phyloP scores from a whole-genome alignment of 2,113 vertebrate genomes.

The Sander vitreus region DNA sequence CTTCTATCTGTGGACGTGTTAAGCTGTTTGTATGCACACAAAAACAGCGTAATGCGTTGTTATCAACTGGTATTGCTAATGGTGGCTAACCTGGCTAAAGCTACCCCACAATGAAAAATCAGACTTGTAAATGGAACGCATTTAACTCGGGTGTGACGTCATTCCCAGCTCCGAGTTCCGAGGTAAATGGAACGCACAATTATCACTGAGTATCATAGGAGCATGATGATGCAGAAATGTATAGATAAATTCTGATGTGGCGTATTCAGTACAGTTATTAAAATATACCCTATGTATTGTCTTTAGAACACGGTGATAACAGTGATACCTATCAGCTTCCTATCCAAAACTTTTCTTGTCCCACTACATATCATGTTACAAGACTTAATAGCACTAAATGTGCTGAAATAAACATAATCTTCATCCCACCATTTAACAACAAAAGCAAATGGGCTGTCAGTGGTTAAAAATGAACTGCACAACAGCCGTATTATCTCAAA shows the following conservation, averaged over 20 bases:
- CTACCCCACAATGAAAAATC: no score
- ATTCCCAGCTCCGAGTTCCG: no score
- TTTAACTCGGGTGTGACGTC: no score
- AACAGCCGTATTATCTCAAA: conserved; percentile 68
- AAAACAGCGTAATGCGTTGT: no score
- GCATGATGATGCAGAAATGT: background rate
- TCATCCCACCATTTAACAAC: background rate
- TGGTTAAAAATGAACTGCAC: conserved; percentile 51
- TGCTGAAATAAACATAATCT: conserved; percentile 15
- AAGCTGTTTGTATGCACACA: no score
- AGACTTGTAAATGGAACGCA: no score
- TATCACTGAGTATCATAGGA: no score
- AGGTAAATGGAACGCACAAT: no score
- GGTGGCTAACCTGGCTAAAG: no score
- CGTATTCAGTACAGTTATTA: background rate
- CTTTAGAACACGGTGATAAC: background rate
- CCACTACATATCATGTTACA: background rate
- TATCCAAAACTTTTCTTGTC: background rate
- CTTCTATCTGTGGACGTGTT: no score
- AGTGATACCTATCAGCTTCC: conserved; percentile 12
- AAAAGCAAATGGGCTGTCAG: background rate
- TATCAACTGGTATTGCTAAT: no score
- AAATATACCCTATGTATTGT: background rate
- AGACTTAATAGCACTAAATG: conserved; percentile 12
- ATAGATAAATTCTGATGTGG: background rate